Percentiles rank a stretch among this genome's conserved stretches.
phyloP scores from a whole-genome alignment of 1,140 invertebrate species.

The Sycobia sp. region DNA sequence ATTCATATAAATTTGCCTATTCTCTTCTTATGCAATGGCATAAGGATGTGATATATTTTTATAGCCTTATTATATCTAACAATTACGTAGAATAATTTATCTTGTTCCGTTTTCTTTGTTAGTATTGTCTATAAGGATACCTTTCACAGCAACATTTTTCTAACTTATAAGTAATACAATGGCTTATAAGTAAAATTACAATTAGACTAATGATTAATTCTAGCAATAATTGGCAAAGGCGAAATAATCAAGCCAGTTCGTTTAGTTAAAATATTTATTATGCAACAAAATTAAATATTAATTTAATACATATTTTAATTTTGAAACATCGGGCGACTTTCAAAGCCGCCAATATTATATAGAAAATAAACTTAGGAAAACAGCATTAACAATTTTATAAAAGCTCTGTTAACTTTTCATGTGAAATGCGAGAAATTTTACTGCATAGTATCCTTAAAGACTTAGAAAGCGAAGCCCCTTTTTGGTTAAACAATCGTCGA shows the following conservation, averaged over 20 bases:
- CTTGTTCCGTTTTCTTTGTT: constrained; percentile 4
- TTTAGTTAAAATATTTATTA: constrained; percentile 32
- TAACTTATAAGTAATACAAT: background rate
- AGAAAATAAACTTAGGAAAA: constrained; percentile 23
- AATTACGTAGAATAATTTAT: constrained; percentile 17
- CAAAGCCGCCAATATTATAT: constrained; percentile 24
- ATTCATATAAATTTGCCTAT: constrained; percentile 12
- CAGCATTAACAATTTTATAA: constrained; percentile 22
- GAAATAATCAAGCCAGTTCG: constrained; percentile 28
- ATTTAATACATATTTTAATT: constrained; percentile 26
- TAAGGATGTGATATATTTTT: constrained; percentile 14
- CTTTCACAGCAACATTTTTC: constrained; percentile 13
- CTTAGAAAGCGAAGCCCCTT: constrained; percentile 14
- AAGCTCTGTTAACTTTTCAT: constrained; percentile 5
- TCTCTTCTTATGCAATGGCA: constrained; percentile 5
- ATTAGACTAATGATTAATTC: background rate
- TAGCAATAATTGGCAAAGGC: constrained; percentile 20
- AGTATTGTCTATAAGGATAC: constrained; percentile 33
- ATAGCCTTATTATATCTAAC: constrained; percentile 23
- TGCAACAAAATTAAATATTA: constrained; percentile 19
- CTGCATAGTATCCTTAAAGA: constrained; percentile 34
- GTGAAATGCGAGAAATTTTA: constrained; percentile 17
- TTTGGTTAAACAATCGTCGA: constrained; percentile 21
- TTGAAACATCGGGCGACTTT: constrained; percentile 16
- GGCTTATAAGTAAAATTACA: too few species aligned